Evolutionary conservation across 1,140 invertebrate species (phyloP), one percentile per base, ranked within the genome.

Genomic region (Planococcus citri): DNA sequence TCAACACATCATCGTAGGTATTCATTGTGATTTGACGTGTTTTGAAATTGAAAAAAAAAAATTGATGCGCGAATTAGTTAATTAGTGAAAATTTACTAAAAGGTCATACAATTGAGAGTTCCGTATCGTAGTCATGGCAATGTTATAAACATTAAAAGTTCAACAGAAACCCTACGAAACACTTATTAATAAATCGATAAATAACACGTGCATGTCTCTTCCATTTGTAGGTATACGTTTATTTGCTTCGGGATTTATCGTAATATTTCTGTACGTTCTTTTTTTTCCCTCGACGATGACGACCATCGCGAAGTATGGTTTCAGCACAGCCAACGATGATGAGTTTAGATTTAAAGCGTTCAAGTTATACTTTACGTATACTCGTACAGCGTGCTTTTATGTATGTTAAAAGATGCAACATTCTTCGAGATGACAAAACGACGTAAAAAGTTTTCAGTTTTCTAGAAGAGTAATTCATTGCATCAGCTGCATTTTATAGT

Each of bases 61-160:
- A 33, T 6, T 17, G 41, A 51, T 51, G 41, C 41, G 41, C 41
- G 41, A 51, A 51, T 51, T 51, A 20, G 10, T 51, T 51, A 51
- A 51, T 51, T 51, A 51, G 41, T 51, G 17, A 51, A 51, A 51
- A 51, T 51, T 51, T 17, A 51, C 41, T 51, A 51, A 51, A 51
- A 51, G 41, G 41, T 51, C 41, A 51, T 51, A 51, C 41, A 51
- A 51, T 51, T 51, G 10, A 20, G 41, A 51, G 41, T 51, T 51
- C 41, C 41, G 41, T 51, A 51, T 51, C 41, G 41, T 51, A 51
- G 41, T 20, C 41, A 51, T 51, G 41, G 41, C 41, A 51, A 51
- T 51, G 41, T 51, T 51, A 51, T 51, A 51, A 51, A 51, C 41
- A 51, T 51, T 51, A 51, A 51, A 51, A 51, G 41, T 51, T 51